Evolutionary conservation across 2,797 vertebrate species (phyloP), one percentile per base, ranked within the genome.

Genomic region (Gadopsis marmoratus): DNA sequence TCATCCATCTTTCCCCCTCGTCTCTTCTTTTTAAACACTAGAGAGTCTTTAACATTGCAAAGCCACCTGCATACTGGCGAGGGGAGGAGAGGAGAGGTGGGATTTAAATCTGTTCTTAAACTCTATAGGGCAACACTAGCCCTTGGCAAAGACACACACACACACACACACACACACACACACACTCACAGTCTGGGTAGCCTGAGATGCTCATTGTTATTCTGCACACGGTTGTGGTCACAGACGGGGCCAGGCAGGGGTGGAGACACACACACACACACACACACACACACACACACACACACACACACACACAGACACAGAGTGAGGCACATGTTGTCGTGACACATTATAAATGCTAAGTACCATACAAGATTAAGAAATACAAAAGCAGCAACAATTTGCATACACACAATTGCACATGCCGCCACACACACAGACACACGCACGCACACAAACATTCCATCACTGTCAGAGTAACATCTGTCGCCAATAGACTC

Each of bases 121-220:
- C 83, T 86, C 77, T 80, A 78, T 76, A 79, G 88, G 82, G 77
- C 77, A 88, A 76, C 70, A 60, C 62, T 74, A 76, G 88, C 90
- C 82, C 41, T 65, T 64, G 81, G 88, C 86, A 85, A 78, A 88
- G 31, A 74, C 60, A 48, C 67, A 64, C n/a, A 70, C 53, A 60
- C 64, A 33, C 39, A 31, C 55, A 50, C 45, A 51, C 17, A 50
- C 64, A 41, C 74, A 77, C 62, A 68, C 75, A 68, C 67, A 79
- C 53, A 75, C 37, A 26, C 19, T n/a, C 71, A 47, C 31, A 80
- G 73, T 81, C 67, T 74, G 78, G 60, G 79, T 62, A 84, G 85
- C 71, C 78, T 71, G 74, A 90, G 71, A 87, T 71, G 82, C 82
- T 95, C 94, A 95, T 96, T 94, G 94, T 93, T 95, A 96, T 96